Evolutionary conservation across 2,113 vertebrate species (phyloP), one percentile per base, ranked within the genome.

Genomic region (Phainopepla nitens): DNA sequence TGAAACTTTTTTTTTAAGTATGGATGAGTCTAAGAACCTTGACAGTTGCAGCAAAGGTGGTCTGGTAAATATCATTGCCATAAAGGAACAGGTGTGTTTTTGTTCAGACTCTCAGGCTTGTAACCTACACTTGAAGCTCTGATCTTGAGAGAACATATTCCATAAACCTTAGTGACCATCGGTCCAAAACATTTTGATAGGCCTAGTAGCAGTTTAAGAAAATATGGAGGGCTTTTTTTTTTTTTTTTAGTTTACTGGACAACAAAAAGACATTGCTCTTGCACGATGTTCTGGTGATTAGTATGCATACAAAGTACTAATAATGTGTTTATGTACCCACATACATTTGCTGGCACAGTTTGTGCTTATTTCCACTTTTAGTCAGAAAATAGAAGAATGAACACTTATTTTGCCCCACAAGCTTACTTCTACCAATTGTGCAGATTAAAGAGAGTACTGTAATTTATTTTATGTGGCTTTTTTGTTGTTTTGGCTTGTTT

Each of bases 181-280:
- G 65, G 45, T 36, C 31, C 23, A 62, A 86, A 89, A 50, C 20
- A 50, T 58, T 81, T 72, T 65, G 9, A 36, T 49, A 35, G 15
- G 12, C 13, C 77, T 47, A 56, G 9, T 60, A 64, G 51, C 8
- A 51, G 9, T 31, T 91, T 51, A 77, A 64, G 53, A 56, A 80
- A 80, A 76, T 12, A 28, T 3, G 6, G 3, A 23, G 17, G 1
- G 0, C 13, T n/a, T 16, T 57, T 31, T 23, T 33, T 23, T n/a
- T 4, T 20, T 21, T 7, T 23, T 42, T 42, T 2, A n/a, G 4
- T 49, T 70, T 35, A 42, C 23, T 47, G 29, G 60, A 12, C 49
- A 79, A 60, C 9, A 50, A 57, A 72, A 87, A 73, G 13, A 25
- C 24, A 49, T 8, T 39, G 4, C 13, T 87, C 17, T 57, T 58